Conservation (phyloP, 2,888 invertebrate species). For the Noctua janthe region DNA sequence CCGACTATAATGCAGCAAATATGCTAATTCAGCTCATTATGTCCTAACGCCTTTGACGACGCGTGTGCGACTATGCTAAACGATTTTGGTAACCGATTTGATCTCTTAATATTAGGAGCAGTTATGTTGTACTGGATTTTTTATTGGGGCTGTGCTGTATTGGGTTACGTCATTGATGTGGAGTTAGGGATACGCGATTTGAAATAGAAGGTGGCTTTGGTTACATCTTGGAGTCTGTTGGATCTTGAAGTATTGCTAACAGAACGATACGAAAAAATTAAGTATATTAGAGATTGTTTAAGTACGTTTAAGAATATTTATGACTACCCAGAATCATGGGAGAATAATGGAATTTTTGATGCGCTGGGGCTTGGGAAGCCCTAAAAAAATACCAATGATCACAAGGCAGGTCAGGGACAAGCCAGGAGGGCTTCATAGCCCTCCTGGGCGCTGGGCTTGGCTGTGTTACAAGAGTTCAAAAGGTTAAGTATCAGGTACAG, state of each 20-base stretch:
- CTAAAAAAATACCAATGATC: background rate
- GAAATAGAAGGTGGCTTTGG: background rate
- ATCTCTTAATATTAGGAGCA: slow-evolving; percentile 63
- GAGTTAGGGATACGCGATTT: background rate
- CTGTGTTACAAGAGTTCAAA: background rate
- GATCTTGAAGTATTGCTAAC: background rate
- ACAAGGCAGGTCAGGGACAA: background rate
- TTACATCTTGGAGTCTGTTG: background rate
- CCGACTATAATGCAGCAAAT: slow-evolving; percentile 82
- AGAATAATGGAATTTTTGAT: background rate
- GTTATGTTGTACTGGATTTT: slow-evolving; percentile 33
- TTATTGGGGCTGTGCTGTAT: slow-evolving; percentile 25
- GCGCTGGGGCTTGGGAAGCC: background rate
- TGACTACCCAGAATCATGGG: background rate
- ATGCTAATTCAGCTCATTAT: slow-evolving; percentile 85
- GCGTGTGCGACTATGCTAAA: slow-evolving; percentile 76
- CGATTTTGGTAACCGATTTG: slow-evolving; percentile 81
- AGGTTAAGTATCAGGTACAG: background rate
- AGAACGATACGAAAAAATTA: background rate
- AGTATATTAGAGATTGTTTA: background rate
- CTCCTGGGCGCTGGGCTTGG: background rate
- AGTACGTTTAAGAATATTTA: background rate
- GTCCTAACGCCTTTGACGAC: slow-evolving; percentile 73
- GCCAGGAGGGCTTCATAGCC: background rate
- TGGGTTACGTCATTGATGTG: slow-evolving; percentile 11